Base-by-base conservation (phyloP, 2,888 invertebrate species). In the Caenorhabditis imperialis region DNA sequence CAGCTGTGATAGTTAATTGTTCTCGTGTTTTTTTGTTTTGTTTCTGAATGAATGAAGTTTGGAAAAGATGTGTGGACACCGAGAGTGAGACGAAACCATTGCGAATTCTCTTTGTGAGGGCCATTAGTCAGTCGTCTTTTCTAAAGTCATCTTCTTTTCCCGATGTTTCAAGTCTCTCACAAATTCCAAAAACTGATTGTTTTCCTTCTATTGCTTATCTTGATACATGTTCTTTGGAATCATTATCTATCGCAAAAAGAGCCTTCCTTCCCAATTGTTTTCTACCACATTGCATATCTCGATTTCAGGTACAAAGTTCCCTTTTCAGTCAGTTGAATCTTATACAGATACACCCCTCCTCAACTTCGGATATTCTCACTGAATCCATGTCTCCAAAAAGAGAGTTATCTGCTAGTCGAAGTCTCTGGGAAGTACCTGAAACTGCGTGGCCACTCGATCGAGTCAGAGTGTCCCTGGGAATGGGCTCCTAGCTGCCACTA, bases 381-480 rank as follows among this genome's bases (percentile, higher is more conserved):
- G 58, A 73, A 65, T 58, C 65, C 73, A 1, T 73, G 73, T 50
- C 48, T 48, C 23, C 40, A 54, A 18, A 18, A 25, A 10, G 25
- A 58, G 12, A 62, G 63, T 22, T 71, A 27, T 27, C 33, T 50
- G 2, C 1, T 37, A 1, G 70, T 38, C n/a, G 61, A 54, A 33
- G n/a, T 70, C 5, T 14, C 6, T 2, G 54, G 38, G 10, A 27
- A n/a, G 35, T 35, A 55, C 10, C 14, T 62, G 8, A 33, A 38
- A 16, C 30, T 72, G n/a, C 30, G 27, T 20, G 72, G 72, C 1
- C 45, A 58, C 53, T 54, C 73, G 23, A 73, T 67, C 3, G 78
- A 78, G 33, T 63, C 63, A 1, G 60, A 55, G n/a, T 79, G 79
- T 47, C 79, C 79, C 6, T 79, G 79, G 79, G 44, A 53, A 23